Evolutionary conservation across 2,888 invertebrate species (phyloP), one percentile per base, ranked within the genome.

Genomic region (Pterostichus madidus): DNA sequence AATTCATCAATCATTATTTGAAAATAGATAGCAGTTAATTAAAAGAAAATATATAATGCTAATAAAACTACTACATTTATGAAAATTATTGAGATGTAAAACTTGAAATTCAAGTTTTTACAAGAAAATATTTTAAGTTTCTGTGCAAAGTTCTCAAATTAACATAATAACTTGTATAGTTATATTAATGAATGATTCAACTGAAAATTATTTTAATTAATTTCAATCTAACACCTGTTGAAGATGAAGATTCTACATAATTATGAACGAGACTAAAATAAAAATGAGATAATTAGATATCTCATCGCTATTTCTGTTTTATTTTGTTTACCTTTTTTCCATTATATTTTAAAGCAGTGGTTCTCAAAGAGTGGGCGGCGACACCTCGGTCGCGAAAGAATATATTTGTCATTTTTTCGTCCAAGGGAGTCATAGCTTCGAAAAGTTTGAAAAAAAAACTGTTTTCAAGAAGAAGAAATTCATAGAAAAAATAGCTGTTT

Each of bases 111-210:
- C 68, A 39, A 44, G 44, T 71, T 71, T 71, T 44, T 71, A 11
- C 39, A 39, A 68, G 64, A 71, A 44, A 71, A 71, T 17, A 31
- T 35, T 35, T 32, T 8, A 64, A 64, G 39, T 39, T 64, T 44
- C 39, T 71, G 68, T 44, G 44, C 68, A 71, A 71, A 11, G 44
- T 71, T 24, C 46, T 17, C 17, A 44, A 15, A 71, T 71, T 71
- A 71, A 44, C 68, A 71, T 71, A 71, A 44, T 71, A 71, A 71
- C 68, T 71, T 71, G 44, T 71, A 24, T 24, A 71, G 68, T 71
- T 71, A 71, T 39, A 71, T 44, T 71, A 71, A 71, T 71, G 46
- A 39, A 71, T 71, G 68, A 71, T 71, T 71, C 68, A 71, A 71
- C 68, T 39, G 31, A 71, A 71, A 71, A 71, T 44, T 39, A 71